Evolutionary conservation across 92 coral and sea anemone genomes (phyloP), one percentile per base, ranked within the genome.

Genomic region (Parazoanthus darwini): DNA sequence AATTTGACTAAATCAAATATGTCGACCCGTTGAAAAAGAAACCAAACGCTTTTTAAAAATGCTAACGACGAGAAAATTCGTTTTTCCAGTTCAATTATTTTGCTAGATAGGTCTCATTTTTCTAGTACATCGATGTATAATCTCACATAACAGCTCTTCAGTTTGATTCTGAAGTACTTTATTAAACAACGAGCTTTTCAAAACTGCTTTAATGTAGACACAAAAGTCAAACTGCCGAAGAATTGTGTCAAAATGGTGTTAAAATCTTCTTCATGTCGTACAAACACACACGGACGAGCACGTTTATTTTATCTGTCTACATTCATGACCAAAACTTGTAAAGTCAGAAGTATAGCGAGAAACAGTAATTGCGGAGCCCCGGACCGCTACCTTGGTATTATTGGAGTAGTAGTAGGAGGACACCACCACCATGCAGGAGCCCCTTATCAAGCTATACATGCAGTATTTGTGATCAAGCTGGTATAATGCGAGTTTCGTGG

Each of bases 221-320:
- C 15, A 79, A 54, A 79, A 79, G 70, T 54, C 83, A 79, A 51
- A 54, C 54, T 6, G 77, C 20, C 76, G 67, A 67, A 43, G 86
- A 82, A 71, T 44, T 65, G 37, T 66, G 58, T 71, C 86, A 82
- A 82, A 82, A 82, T 44, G 86, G 86, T 66, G 86, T 82, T 82
- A 71, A 66, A 79, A 82, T 44, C 58, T 66, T 65, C 58, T 82
- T 20, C 48, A 48, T 70, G 86, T 42, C 48, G 42, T 46, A 42
- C 82, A 79, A 79, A 79, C 23, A 79, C 56, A 46, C 36, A 67
- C 46, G 54, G 86, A 22, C 9, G 35, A 36, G 50, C 37, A 29
- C 74, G 29, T 65, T 39, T 68, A 36, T 39, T 25, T 82, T 82
- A 20, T 82, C 50, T 42, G 23, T n/a, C 23, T 6, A 23, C 10